These are phyloP conservation scores for Tor tambroides DNA, from an alignment of 2,113 vertebrate genomes.

Conservation along the genomic window DNA sequence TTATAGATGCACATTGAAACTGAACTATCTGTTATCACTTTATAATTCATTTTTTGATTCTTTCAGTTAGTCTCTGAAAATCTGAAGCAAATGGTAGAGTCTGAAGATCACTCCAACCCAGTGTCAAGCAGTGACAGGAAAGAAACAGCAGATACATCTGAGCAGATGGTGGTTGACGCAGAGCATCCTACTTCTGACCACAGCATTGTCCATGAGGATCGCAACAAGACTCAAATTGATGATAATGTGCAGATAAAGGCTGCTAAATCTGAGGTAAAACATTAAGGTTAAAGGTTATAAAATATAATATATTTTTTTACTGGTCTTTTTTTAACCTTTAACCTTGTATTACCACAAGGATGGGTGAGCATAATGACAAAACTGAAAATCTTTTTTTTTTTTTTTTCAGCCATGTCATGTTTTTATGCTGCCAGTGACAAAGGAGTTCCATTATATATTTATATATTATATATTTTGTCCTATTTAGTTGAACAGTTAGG, in stretches of 20 bases:
- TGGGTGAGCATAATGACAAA: not conserved
- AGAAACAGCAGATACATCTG: slow-evolving; percentile 42
- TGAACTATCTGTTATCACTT: not conserved
- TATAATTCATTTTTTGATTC: not conserved
- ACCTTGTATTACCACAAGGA: too few species aligned
- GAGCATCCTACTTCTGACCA: slow-evolving; percentile 45
- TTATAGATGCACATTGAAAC: not conserved
- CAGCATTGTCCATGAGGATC: slow-evolving; percentile 68
- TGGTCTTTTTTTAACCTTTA: too few species aligned
- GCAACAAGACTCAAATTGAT: slow-evolving; percentile 74
- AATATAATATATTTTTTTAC: too few species aligned
- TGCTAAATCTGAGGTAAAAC: slow-evolving; percentile 93
- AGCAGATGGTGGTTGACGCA: slow-evolving; percentile 31
- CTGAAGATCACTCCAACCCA: slow-evolving; percentile 34
- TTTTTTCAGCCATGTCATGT: not conserved
- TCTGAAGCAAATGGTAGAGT: slow-evolving; percentile 77
- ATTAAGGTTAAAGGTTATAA: too few species aligned
- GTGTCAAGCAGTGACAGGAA: slow-evolving; percentile 64
- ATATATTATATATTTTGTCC: not conserved
- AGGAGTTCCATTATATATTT: not conserved
- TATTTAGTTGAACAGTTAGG: not conserved
- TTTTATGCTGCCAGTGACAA: not conserved
- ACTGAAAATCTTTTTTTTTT: not conserved
- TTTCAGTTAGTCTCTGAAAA: slow-evolving; percentile 85
- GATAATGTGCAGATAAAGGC: slow-evolving; percentile 95